Conservation (phyloP, 2,113 vertebrate genomes). For the Sakesphorus luctuosus region DNA sequence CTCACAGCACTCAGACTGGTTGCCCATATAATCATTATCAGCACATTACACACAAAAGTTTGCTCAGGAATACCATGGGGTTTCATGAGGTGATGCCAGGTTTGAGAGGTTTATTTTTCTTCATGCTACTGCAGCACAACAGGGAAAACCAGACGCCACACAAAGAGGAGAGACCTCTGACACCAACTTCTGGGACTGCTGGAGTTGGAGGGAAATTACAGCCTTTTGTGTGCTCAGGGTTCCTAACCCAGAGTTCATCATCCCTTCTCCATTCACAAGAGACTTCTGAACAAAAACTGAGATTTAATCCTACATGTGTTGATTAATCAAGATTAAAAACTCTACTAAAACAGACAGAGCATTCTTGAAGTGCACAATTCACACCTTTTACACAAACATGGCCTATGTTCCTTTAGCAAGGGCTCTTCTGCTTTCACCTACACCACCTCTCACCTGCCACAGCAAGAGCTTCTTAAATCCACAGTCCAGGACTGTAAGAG, state of each 20-base stretch:
- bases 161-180: background rate
- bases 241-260: background rate
- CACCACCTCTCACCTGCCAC: background rate
- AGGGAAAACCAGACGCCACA: background rate
- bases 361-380: background rate
- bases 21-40: no score
- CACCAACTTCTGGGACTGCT: background rate
- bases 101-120: background rate
- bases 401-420: background rate
- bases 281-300: background rate
- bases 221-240: background rate
- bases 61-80: background rate
- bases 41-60: background rate
- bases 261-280: fast-evolving
- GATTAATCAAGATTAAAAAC: background rate
- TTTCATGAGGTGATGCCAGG: background rate
- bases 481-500: background rate
- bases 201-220: background rate
- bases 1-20: background rate
- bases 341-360: background rate
- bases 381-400: background rate
- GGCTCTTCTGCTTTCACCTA: background rate
- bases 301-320: background rate
- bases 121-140: background rate
- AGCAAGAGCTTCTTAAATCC: background rate